Conservation (phyloP, 35 echinoderm and acorn worm genomes). For the Hemicentrotus pulcherrimus region DNA sequence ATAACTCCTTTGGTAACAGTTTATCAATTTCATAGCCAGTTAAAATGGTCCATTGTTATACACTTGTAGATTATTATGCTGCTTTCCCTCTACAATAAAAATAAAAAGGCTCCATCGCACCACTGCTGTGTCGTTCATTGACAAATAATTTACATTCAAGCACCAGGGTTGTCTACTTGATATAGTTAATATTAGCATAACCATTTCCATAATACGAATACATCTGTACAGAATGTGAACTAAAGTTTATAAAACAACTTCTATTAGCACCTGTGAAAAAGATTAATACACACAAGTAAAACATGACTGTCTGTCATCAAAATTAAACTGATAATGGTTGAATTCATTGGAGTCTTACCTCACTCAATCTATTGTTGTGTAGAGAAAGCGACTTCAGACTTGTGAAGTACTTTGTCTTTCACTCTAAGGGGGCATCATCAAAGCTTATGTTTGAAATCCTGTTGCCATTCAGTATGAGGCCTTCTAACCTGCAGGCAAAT, state of each 20-base stretch:
- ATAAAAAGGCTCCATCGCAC: not conserved
- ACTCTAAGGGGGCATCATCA: conserved; percentile 53
- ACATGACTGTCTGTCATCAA: too few relatives aligned
- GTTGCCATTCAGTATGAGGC: conserved; percentile 81
- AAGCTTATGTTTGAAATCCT: conserved; percentile 60
- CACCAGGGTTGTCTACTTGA: not conserved
- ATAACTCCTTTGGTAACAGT: too few relatives aligned
- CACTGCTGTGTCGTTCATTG: not conserved
- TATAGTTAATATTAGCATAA: not conserved
- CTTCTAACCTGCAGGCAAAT: conserved; percentile 59
- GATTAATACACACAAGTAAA: not conserved
- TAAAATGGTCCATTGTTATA: too few relatives aligned
- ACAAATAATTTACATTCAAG: not conserved
- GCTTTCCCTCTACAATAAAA: not conserved
- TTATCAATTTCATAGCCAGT: too few relatives aligned
- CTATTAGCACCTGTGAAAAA: not conserved
- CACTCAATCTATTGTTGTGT: conserved; percentile 58
- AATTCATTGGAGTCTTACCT: conserved; percentile 61
- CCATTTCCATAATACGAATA: not conserved
- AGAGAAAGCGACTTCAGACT: conserved; percentile 76
- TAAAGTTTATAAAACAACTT: not conserved
- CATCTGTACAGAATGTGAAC: not conserved
- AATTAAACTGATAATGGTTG: too few relatives aligned
- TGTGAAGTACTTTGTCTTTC: conserved; percentile 59
- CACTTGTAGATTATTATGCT: too few relatives aligned